phyloP scores from a whole-genome alignment of 2,797 vertebrate species.

The Etheostoma nigrum region DNA sequence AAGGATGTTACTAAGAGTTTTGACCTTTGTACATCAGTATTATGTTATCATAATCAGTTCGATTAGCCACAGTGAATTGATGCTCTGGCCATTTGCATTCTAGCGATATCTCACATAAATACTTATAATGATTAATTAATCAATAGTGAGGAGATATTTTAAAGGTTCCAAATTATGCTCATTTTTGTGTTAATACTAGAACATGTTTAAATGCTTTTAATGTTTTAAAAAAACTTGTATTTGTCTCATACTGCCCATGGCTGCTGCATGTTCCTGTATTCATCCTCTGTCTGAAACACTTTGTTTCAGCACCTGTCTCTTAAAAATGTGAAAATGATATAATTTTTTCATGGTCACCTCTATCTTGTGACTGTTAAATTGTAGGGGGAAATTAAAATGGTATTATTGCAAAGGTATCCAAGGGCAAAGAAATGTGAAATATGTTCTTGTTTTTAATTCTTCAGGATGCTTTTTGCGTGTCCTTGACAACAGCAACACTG shows the following conservation, averaged over 20 bases:
- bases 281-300: no score
- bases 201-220: no score
- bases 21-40: not conserved
- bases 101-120: not conserved
- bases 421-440: constrained; percentile 9
- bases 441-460: constrained; percentile 31
- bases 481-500: constrained; percentile 87
- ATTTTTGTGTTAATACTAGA: no score
- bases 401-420: not conserved
- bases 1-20: not conserved
- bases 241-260: no score
- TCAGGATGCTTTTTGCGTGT: constrained; percentile 90
- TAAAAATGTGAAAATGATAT: no score
- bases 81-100: not conserved
- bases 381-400: not conserved
- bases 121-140: not conserved
- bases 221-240: no score
- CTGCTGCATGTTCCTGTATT: no score
- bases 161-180: no score
- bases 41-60: not conserved
- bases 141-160: no score
- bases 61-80: not conserved
- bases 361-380: not conserved
- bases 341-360: not conserved
- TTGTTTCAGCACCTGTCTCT: no score